phyloP scores from a whole-genome alignment of 1,140 invertebrate genomes.

The Tetramorium alpestre region DNA sequence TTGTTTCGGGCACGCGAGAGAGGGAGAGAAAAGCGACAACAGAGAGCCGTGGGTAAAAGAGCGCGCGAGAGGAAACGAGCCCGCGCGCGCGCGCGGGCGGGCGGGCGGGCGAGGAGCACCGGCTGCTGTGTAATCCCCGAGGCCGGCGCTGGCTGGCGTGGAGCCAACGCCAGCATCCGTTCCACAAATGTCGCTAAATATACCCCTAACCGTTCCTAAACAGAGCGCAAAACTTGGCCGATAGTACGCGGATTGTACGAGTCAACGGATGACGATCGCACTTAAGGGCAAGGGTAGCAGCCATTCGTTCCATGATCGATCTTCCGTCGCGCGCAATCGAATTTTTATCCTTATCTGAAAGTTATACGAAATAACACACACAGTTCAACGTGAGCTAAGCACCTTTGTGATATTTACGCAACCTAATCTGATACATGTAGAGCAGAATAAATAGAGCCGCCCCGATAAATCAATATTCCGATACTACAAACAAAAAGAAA shows the following conservation, averaged over 20 bases:
- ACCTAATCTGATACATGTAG: background rate
- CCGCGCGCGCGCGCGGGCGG: background rate
- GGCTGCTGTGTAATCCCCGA: conserved; percentile 52
- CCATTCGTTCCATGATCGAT: background rate
- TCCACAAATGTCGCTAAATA: conserved; percentile 83
- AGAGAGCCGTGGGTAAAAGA: background rate
- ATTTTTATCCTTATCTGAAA: conserved; percentile 9
- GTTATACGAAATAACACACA: conserved; percentile 54
- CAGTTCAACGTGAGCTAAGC: conserved; percentile 13
- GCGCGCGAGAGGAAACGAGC: conserved; percentile 12
- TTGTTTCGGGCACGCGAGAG: conserved; percentile 16
- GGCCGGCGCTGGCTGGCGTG: conserved; percentile 50
- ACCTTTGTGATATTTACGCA: background rate
- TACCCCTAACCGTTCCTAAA: conserved; percentile 78
- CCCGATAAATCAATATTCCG: conserved; percentile 5
- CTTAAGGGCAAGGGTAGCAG: too few relatives aligned
- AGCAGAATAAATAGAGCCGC: background rate
- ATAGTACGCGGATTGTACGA: conserved; percentile 42
- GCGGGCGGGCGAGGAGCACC: conserved; percentile 20
- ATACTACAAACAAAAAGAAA: background rate
- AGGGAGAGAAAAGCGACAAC: background rate
- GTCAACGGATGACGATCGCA: background rate
- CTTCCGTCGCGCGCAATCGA: background rate
- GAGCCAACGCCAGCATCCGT: conserved; percentile 80
- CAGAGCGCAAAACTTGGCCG: conserved; percentile 70